Conservation (phyloP, 2,113 vertebrate genomes). For the Ctenomys sociabilis region DNA sequence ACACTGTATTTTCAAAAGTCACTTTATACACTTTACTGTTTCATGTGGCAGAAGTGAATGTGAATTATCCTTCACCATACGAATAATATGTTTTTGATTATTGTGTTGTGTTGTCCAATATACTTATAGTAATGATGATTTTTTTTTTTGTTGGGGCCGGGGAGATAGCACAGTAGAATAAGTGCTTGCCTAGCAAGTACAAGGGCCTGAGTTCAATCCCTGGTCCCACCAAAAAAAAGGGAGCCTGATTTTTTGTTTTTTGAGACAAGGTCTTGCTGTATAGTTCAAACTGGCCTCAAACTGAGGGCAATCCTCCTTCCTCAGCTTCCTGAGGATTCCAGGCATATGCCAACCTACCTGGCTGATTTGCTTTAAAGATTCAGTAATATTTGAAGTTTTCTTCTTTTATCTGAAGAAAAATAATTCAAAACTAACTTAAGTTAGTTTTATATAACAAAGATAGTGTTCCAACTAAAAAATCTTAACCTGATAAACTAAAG, state of each 20-base stretch:
- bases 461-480: constrained; percentile 8
- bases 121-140: background rate
- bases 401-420: constrained; percentile 13
- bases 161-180: no score
- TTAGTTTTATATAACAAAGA: background rate
- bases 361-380: constrained; percentile 37
- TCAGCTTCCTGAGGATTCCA: background rate
- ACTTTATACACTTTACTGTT: background rate
- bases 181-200: no score
- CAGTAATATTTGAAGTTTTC: background rate
- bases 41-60: background rate
- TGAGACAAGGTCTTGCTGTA: background rate
- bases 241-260: background rate
- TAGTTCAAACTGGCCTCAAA: background rate
- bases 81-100: constrained; percentile 36
- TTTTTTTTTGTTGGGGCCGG: no score
- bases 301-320: background rate
- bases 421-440: background rate
- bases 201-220: no score
- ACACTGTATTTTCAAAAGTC: constrained; percentile 45
- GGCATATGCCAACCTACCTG: background rate
- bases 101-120: background rate
- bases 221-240: no score
- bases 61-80: constrained; percentile 45
- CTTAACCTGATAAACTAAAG: background rate